A percentile compares a stretch with the other conserved stretches of the same genome.
Conservation (phyloP, 2,888 invertebrate genomes). For the Altica lythri region DNA sequence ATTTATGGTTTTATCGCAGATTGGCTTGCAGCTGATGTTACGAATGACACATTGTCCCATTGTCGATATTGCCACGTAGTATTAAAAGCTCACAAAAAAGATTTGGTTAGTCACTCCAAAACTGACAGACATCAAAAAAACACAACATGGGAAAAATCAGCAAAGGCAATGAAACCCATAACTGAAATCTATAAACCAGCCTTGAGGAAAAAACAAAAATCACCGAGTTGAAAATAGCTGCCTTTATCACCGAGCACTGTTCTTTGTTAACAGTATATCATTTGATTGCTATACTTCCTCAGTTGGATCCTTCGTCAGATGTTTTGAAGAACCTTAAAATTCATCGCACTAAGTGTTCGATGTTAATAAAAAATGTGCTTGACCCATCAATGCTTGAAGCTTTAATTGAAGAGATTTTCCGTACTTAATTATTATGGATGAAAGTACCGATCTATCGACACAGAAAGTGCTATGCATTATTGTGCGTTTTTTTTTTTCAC, state of each 20-base stretch:
- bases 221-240: slow-evolving; percentile 23
- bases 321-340: slow-evolving; percentile 24
- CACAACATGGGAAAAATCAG: neutral
- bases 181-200: neutral
- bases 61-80: too few species aligned
- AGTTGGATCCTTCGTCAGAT: slow-evolving; percentile 27
- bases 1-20: too few species aligned
- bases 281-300: slow-evolving; percentile 15
- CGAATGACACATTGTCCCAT: too few species aligned
- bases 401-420: slow-evolving; percentile 3
- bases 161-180: neutral
- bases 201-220: too few species aligned
- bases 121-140: neutral
- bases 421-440: slow-evolving; percentile 15
- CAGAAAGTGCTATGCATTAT: neutral
- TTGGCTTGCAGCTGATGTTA: too few species aligned
- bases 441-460: slow-evolving; percentile 9
- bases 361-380: slow-evolving; percentile 35
- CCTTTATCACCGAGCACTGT: slow-evolving; percentile 32
- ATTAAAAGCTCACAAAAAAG: too few species aligned
- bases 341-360: slow-evolving; percentile 35
- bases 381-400: slow-evolving; percentile 26
- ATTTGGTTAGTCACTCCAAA: too few species aligned
- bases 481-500: neutral
- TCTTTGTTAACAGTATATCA: slow-evolving; percentile 28